Percentiles rank a stretch among this genome's conserved stretches.
Conservation (phyloP, 2,797 vertebrate species). For the Rhyacichthys aspro region DNA sequence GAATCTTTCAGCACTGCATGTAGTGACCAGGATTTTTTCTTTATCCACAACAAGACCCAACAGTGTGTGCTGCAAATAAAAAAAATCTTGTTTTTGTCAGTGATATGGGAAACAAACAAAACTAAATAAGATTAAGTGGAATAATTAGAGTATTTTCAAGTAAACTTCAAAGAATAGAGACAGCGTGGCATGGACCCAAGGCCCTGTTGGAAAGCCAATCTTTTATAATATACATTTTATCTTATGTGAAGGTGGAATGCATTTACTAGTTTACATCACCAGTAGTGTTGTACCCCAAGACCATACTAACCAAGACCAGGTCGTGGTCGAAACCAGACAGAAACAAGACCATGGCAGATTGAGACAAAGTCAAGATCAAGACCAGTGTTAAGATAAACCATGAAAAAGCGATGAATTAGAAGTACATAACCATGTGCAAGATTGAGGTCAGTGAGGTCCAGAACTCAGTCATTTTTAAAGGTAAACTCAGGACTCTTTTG, state of each 20-base stretch:
- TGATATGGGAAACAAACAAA: constrained; percentile 44
- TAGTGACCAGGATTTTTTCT: constrained; percentile 16
- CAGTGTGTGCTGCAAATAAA: constrained; percentile 19
- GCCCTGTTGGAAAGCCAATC: constrained; percentile 27
- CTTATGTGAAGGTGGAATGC: constrained; percentile 21
- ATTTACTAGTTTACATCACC: constrained; percentile 11
- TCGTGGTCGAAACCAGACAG: too few species aligned
- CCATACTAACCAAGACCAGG: too few species aligned
- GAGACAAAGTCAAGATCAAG: too few species aligned
- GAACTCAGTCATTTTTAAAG: too few species aligned
- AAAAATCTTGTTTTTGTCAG: constrained; percentile 25
- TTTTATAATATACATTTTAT: too few species aligned
- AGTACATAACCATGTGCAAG: too few species aligned
- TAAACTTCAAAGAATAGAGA: constrained; percentile 53
- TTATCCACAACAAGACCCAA: constrained; percentile 17
- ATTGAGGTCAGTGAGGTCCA: too few species aligned
- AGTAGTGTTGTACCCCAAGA: background rate
- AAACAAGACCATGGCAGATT: too few species aligned
- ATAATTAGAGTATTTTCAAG: constrained; percentile 68
- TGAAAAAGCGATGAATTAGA: too few species aligned
- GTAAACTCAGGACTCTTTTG: too few species aligned
- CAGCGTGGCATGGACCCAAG: constrained; percentile 22
- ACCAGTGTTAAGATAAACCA: too few species aligned
- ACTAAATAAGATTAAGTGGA: constrained; percentile 60
- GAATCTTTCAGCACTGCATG: constrained; percentile 53